Base-by-base conservation (phyloP, 2,797 vertebrate species). In the Sphaeramia orbicularis region DNA sequence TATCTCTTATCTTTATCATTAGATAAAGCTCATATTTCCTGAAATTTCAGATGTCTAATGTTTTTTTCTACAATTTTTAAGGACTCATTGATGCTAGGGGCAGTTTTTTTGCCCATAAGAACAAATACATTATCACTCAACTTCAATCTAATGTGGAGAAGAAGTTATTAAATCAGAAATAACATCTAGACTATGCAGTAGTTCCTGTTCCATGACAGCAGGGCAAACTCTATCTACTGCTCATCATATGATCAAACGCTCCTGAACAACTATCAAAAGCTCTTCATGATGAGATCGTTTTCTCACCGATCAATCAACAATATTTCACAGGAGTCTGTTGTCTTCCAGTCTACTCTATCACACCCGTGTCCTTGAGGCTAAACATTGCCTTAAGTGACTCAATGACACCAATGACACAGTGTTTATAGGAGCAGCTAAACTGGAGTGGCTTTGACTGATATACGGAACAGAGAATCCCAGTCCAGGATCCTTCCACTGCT, bases 401-500 rank as follows among this genome's bases (percentile, higher is more conserved):
- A 2, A 10, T 12, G 24, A 63, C 51, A 60, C 32, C 7, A 52
- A 16, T 57, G 74, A 54, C 47, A 45, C 19, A 0, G 7, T 43
- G 57, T 63, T 45, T 55, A 32, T 38, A 41, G 56, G 54, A 78
- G 47, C 32, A 14, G 58, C 49, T 42, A 73, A 73, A 76, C 81
- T 61, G 76, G 78, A 73, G 85, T 21, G 4, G 12, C 69, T 74
- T 49, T 6, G 16, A 66, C 65, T 68, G 47, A 81, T 49, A 71
- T 10, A 58, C 13, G 12, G 49, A 75, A 62, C 37, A 59, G 64
- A 75, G 63, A 32, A 50, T 73, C 54, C 71, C 71, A 6, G 45
- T 80, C 71, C 72, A 68, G 85, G 74, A 85, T 85, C 81, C 82
- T 58, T 76, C 76, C 71, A 61, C 48, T 57, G 53, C 60, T 64